These are phyloP conservation scores for Anoplolepis gracilipes DNA, from an alignment of 1,140 invertebrate genomes.

Conservation along the genomic window DNA sequence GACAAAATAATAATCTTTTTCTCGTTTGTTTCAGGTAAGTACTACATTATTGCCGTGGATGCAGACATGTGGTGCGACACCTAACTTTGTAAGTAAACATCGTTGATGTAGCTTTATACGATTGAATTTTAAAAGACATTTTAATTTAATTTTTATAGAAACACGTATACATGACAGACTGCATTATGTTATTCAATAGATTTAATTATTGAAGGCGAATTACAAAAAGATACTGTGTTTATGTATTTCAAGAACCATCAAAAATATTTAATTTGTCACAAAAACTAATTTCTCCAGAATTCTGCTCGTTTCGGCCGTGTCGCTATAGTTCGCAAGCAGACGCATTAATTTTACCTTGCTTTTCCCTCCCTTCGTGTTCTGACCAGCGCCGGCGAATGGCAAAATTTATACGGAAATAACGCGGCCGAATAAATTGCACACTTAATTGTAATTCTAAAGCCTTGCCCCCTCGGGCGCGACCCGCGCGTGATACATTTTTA, in stretches of 20 bases:
- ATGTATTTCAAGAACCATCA: background rate
- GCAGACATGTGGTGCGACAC: background rate
- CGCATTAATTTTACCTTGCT: constrained; percentile 70
- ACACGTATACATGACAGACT: background rate
- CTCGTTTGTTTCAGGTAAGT: constrained; percentile 70
- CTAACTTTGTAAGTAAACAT: constrained; percentile 27
- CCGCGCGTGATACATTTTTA: constrained; percentile 79
- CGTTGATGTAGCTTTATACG: background rate
- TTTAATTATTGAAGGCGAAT: background rate
- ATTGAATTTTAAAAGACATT: background rate
- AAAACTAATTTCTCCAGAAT: constrained; percentile 53
- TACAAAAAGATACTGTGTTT: background rate
- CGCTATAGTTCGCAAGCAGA: constrained; percentile 50
- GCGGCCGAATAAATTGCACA: constrained; percentile 70
- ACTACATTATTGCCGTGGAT: background rate
- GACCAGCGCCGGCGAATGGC: constrained; percentile 45
- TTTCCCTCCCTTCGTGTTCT: constrained; percentile 25
- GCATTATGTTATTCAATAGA: background rate
- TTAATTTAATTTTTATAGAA: background rate
- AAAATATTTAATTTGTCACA: background rate
- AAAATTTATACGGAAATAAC: constrained; percentile 72
- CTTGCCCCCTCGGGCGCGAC: constrained; percentile 44
- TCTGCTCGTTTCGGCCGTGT: constrained; percentile 18
- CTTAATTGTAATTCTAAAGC: constrained; percentile 77
- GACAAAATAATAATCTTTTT: constrained; percentile 26